These are phyloP conservation scores for Sebastes cheni DNA, from an alignment of 2,797 vertebrate species.

Conservation along the genomic window DNA sequence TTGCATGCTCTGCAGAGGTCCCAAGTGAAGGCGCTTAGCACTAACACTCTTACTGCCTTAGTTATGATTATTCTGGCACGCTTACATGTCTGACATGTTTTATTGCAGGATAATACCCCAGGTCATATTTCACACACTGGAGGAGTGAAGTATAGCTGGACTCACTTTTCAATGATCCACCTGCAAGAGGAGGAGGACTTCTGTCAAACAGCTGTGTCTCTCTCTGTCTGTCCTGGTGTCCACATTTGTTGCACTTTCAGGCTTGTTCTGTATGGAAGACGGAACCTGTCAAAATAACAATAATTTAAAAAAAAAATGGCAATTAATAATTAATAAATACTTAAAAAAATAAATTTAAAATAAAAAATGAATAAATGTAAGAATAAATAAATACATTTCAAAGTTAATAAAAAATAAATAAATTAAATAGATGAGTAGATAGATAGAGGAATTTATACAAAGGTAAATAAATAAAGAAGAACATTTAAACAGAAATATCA, in stretches of 20 bases:
- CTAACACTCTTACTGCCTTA: slow-evolving; percentile 37
- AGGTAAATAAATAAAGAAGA: no score
- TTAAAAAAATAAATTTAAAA: no score
- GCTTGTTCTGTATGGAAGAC: not conserved
- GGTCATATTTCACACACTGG: not conserved
- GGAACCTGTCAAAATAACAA: accelerated
- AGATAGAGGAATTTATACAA: no score
- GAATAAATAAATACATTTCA: no score
- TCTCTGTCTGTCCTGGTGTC: not conserved
- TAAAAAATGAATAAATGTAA: no score
- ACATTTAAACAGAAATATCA: no score
- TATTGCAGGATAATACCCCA: not conserved
- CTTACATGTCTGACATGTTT: slow-evolving; percentile 28
- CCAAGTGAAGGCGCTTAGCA: slow-evolving; percentile 53
- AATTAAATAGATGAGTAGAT: no score
- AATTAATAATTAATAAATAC: no score
- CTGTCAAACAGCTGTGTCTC: slow-evolving; percentile 8
- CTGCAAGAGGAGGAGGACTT: not conserved
- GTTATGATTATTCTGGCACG: slow-evolving; percentile 37
- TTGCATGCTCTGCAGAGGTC: slow-evolving; percentile 44
- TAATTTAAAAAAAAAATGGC: no score
- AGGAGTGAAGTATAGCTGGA: not conserved
- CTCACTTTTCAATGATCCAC: slow-evolving; percentile 16
- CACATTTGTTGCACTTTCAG: slow-evolving; percentile 21
- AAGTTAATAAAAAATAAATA: no score